phyloP scores from a whole-genome alignment of 2,113 vertebrate species.

The Actinemys pallida region DNA sequence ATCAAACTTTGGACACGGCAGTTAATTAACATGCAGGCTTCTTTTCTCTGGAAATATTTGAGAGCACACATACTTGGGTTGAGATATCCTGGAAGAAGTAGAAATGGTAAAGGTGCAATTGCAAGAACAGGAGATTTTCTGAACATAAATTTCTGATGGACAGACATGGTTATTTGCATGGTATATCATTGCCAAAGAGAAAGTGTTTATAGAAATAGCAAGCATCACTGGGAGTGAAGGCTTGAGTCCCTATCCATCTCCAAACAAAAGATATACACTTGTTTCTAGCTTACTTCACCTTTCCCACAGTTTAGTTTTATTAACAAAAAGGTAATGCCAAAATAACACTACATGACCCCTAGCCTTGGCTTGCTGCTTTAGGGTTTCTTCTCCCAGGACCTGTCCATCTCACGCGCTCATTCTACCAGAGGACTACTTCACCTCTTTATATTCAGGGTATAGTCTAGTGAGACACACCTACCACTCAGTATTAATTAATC shows the following conservation, averaged over 20 bases:
- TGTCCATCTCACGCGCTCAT: neutral
- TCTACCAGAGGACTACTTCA: neutral
- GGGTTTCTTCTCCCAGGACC: neutral
- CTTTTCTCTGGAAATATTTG: neutral
- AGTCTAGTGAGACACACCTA: neutral
- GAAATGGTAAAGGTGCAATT: neutral
- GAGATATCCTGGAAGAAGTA: neutral
- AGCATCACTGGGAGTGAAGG: neutral
- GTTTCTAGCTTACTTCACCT: neutral
- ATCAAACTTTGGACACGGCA: neutral
- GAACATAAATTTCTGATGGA: neutral
- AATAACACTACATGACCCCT: neutral
- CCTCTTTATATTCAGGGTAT: neutral
- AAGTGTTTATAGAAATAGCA: neutral
- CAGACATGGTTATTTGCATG: neutral
- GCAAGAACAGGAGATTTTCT: neutral
- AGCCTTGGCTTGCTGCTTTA: neutral
- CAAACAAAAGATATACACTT: neutral
- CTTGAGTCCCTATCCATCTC: neutral
- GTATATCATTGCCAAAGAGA: neutral
- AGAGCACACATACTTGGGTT: neutral
- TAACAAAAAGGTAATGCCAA: neutral
- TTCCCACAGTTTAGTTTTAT: neutral
- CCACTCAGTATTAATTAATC: neutral
- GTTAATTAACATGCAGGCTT: neutral